Evolutionary conservation across 2,113 vertebrate genomes (phyloP).

Genomic region (Protobothrops flavoviridis): DNA sequence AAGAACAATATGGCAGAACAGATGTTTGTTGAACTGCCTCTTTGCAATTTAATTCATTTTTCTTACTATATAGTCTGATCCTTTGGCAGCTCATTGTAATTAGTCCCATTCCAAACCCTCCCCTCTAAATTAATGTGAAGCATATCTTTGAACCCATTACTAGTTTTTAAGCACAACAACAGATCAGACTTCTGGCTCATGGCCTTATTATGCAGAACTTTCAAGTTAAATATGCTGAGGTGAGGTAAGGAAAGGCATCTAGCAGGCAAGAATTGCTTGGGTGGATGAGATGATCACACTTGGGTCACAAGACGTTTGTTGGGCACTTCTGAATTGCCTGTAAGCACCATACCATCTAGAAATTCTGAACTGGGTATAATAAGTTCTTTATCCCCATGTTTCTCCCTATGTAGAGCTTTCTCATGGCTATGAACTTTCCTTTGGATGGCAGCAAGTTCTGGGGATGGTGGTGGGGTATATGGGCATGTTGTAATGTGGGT

Average conservation of each 20-base stretch:
- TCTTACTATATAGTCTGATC: background rate
- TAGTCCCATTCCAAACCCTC: background rate
- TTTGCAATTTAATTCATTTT: background rate
- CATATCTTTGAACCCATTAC: background rate
- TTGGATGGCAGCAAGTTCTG: constrained; percentile 57
- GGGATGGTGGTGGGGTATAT: constrained; percentile 44
- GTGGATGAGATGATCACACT: constrained; percentile 68
- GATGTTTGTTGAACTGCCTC: background rate
- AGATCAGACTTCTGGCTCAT: background rate
- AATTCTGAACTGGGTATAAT: constrained; percentile 47
- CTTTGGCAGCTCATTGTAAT: background rate
- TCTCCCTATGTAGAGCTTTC: constrained; percentile 51
- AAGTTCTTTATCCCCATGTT: constrained; percentile 15
- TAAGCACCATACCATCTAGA: constrained; percentile 62
- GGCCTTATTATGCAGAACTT: background rate
- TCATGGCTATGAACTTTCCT: constrained; percentile 75
- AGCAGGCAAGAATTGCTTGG: background rate
- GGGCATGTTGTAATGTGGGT: constrained; percentile 75
- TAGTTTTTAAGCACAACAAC: background rate
- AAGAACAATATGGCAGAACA: background rate
- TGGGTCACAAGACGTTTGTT: constrained; percentile 80
- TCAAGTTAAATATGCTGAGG: constrained; percentile 33
- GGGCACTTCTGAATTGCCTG: constrained; percentile 58
- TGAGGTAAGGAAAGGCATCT: background rate
- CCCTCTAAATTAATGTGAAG: background rate